Evolutionary conservation across 1,140 invertebrate genomes (phyloP).

Genomic region (Euschistus heros): DNA sequence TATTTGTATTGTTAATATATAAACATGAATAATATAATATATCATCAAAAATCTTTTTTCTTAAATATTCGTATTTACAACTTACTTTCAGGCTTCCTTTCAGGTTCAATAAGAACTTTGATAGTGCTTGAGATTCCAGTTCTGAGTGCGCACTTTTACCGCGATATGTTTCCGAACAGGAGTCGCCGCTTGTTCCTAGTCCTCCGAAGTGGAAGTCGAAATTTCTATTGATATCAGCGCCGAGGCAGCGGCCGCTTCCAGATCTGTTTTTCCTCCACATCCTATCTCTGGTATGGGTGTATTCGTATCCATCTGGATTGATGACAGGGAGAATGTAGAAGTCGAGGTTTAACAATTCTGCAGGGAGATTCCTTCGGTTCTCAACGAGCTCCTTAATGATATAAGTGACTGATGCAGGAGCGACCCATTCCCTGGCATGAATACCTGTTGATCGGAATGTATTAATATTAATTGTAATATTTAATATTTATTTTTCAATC

Average conservation of each 20-base stretch:
- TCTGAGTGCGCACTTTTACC: conserved; percentile 72
- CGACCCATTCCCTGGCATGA: conserved; percentile 68
- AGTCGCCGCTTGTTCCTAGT: conserved; percentile 56
- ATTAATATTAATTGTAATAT: too few relatives aligned
- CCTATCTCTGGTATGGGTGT: conserved; percentile 57
- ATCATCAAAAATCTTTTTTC: too few relatives aligned
- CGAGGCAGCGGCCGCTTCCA: conserved; percentile 33
- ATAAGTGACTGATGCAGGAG: conserved; percentile 54
- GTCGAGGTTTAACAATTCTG: conserved; percentile 51
- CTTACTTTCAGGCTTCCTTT: neutral
- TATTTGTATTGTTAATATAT: too few relatives aligned
- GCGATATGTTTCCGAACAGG: conserved; percentile 66
- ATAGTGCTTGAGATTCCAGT: conserved; percentile 55
- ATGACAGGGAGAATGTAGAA: conserved; percentile 46
- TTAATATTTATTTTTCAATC: too few relatives aligned
- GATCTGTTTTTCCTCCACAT: conserved; percentile 73
- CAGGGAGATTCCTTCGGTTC: conserved; percentile 53
- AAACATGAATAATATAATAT: too few relatives aligned
- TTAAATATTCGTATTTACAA: too few relatives aligned
- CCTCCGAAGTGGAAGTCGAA: conserved; percentile 55
- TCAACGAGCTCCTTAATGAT: conserved; percentile 63
- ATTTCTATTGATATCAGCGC: conserved; percentile 59
- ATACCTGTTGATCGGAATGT: conserved; percentile 45
- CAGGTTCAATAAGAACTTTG: conserved; percentile 26
- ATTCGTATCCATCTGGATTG: conserved; percentile 52